phyloP scores from a whole-genome alignment of 2,113 vertebrate species.

The Brevimyrus niger region DNA sequence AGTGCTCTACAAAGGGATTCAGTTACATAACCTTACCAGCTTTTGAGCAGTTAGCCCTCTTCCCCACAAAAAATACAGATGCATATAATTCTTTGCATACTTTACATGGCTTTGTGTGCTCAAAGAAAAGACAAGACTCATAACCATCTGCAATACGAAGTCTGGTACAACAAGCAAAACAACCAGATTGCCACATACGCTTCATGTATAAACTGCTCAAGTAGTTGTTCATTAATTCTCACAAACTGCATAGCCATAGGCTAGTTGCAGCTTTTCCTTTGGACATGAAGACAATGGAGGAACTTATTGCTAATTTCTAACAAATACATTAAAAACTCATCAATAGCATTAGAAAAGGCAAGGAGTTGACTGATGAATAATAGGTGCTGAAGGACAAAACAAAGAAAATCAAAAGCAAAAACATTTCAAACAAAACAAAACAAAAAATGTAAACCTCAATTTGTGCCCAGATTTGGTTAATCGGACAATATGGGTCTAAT shows the following conservation, averaged over 20 bases:
- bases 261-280: background rate
- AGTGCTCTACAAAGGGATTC: background rate
- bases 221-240: slow-evolving; percentile 44
- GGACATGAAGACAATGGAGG: background rate
- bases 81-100: background rate
- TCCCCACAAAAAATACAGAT: background rate
- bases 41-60: background rate
- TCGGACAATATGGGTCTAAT: background rate
- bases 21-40: background rate
- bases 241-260: slow-evolving; percentile 52
- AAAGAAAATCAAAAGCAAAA: background rate
- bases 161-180: slow-evolving; percentile 20
- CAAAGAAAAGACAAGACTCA: background rate
- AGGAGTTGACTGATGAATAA: slow-evolving; percentile 22
- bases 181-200: slow-evolving; percentile 1
- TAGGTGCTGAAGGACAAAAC: background rate
- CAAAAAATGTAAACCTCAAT: background rate
- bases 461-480: slow-evolving; percentile 25
- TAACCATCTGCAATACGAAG: background rate
- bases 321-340: background rate
- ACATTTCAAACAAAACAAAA: background rate
- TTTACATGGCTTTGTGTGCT: background rate
- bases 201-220: slow-evolving; percentile 37
- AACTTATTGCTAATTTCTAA: background rate
- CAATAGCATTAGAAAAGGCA: background rate